These are phyloP conservation scores for Cryptoleucopteryx plumbea DNA, from an alignment of 2,113 vertebrate genomes.

Conservation along the genomic window DNA sequence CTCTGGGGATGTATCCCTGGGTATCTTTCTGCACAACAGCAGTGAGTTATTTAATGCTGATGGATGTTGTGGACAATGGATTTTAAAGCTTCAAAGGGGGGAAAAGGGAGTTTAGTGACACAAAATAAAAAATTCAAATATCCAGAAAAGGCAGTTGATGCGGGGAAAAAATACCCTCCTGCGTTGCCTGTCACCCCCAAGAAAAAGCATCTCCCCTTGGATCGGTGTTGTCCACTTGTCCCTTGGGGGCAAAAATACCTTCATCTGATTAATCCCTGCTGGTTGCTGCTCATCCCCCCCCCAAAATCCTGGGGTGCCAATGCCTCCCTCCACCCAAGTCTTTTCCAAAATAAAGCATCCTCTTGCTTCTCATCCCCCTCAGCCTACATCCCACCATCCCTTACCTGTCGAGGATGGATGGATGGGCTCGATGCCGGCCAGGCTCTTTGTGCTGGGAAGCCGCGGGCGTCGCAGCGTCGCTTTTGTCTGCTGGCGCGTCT, in stretches of 20 bases:
- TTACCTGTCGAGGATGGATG: constrained; percentile 1
- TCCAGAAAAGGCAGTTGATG: background rate
- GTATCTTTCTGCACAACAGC: background rate
- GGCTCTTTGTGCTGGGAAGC: constrained; percentile 7
- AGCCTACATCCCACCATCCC: rapidly evolving
- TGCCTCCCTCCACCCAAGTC: background rate
- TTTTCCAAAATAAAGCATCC: background rate
- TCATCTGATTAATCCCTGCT: background rate
- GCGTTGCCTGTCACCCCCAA: rapidly evolving
- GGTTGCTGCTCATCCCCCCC: rapidly evolving
- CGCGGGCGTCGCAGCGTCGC: background rate
- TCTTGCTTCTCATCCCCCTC: rapidly evolving
- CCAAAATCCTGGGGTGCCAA: background rate
- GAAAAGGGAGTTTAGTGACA: background rate
- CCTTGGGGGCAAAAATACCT: background rate
- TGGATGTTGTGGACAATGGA: rapidly evolving
- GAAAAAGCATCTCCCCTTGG: background rate
- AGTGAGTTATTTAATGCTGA: background rate
- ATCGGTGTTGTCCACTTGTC: rapidly evolving
- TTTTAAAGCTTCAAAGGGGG: background rate
- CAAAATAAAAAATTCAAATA: background rate
- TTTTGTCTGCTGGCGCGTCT: constrained; percentile 6
- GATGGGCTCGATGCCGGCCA: background rate
- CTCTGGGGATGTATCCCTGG: background rate
- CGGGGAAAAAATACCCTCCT: rapidly evolving